Evolutionary conservation across 2,888 invertebrate species (phyloP).

Genomic region (Gymnosoma rotundatum): DNA sequence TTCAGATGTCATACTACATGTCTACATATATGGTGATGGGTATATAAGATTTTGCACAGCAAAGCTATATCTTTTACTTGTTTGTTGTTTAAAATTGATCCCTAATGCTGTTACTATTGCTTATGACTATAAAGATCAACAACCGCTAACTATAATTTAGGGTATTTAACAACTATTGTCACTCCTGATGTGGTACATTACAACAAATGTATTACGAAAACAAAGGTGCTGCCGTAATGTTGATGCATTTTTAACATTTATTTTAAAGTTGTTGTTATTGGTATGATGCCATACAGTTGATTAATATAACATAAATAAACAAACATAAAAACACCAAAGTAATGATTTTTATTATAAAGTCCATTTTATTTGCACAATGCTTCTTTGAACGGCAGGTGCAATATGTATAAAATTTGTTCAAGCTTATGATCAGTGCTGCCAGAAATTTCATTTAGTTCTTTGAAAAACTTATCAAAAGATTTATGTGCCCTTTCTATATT

Average conservation of each 20-base stretch:
- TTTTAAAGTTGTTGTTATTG: slow-evolving; percentile 25
- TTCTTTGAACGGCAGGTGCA: slow-evolving; percentile 61
- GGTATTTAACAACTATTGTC: not conserved
- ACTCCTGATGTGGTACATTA: not conserved
- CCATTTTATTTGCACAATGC: slow-evolving; percentile 52
- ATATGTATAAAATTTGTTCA: slow-evolving; percentile 21
- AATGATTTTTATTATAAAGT: slow-evolving; percentile 33
- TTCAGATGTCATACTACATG: no score
- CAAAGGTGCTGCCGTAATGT: not conserved
- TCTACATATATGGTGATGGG: no score
- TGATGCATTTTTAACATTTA: slow-evolving; percentile 21
- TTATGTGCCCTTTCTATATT: no score
- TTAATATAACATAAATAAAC: slow-evolving; percentile 36
- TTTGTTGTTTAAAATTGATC: no score
- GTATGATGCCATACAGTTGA: slow-evolving; percentile 32
- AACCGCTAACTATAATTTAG: not conserved
- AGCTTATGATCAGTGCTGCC: not conserved
- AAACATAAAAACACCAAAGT: slow-evolving; percentile 34
- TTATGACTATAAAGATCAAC: no score
- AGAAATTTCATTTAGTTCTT: not conserved
- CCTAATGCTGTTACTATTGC: no score
- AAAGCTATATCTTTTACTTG: no score
- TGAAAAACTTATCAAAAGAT: no score
- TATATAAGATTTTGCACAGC: no score
- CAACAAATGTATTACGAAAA: slow-evolving; percentile 15